A percentile compares a stretch with the other conserved stretches of the same genome.
Evolutionary conservation across 2,888 invertebrate genomes (phyloP).

Genomic region (Lithosia quadra): DNA sequence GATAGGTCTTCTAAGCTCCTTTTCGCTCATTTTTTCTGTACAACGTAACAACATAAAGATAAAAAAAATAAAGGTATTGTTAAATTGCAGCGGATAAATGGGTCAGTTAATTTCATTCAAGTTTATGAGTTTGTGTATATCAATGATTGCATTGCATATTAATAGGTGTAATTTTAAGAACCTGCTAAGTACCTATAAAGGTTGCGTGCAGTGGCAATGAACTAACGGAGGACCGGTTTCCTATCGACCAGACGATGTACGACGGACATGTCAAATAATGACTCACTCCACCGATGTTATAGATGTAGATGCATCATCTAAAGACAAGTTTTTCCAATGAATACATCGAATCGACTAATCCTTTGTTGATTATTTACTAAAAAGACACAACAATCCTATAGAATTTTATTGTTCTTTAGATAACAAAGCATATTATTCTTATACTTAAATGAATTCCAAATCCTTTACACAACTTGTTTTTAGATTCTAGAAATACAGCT

Average conservation of each 20-base stretch:
- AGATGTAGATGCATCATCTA: slow-evolving; percentile 19
- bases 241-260: slow-evolving; percentile 45
- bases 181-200: slow-evolving; percentile 17
- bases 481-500: background rate
- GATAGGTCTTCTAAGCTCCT: background rate
- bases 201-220: slow-evolving; percentile 58
- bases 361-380: slow-evolving; percentile 11
- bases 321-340: slow-evolving; percentile 17
- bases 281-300: slow-evolving; percentile 48
- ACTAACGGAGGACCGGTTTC: slow-evolving; percentile 62
- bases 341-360: slow-evolving; percentile 1
- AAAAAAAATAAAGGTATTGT: background rate
- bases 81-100: background rate
- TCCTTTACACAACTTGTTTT: background rate
- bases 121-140: slow-evolving; percentile 8
- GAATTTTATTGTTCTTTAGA: slow-evolving; percentile 4
- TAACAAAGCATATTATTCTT: slow-evolving; percentile 10
- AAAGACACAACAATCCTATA: slow-evolving; percentile 8
- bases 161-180: slow-evolving; percentile 21
- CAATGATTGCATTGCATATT: background rate
- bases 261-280: slow-evolving; percentile 52
- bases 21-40: background rate
- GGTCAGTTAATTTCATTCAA: background rate
- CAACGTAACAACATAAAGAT: background rate
- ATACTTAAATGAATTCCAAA: slow-evolving; percentile 11